Base-by-base conservation (phyloP, 2,113 vertebrate species). In the Engystomops pustulosus region DNA sequence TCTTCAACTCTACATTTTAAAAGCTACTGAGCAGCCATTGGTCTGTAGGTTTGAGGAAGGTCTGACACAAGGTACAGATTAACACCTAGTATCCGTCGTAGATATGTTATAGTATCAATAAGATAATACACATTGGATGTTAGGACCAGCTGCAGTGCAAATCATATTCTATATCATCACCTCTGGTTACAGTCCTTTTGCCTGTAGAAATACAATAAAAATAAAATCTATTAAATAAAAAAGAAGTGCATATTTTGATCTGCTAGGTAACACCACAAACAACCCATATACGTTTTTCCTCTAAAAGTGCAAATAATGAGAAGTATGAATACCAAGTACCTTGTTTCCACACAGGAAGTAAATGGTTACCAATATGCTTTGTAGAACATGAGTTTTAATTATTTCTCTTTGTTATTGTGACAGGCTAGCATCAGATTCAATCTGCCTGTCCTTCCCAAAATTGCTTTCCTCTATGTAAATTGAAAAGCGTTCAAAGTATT, bases 381-480 rank as follows among this genome's bases (percentile, higher is more conserved):
- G 34, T 7, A 67, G 47, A 62, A 87, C 80, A 85, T 47, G 5
- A 0, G 1, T 20, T 2, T 14, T 84, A 88, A 60, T 86, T 68
- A 87, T 87, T 88, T 84, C 77, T 83, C 87, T 69, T 18, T 60
- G 7, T 9, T 69, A 85, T 58, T 88, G 84, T 89, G 80, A 85
- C 14, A 87, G 47, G 17, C 60, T 83, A 14, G 74, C 87, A 4
- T 86, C 80, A 68, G 18, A 51, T 44, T 69, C 70, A 77, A 72
- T 85, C 70, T 62, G 55, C 38, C 34, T 62, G 34, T 81, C 51
- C 86, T 27, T 86, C 77, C 83, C 87, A 86, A 86, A 85, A 77
- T 88, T 45, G 58, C 14, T 85, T 88, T 72, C 76, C 87, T 90
- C 87, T 88, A 80, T 80, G 76, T 76, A 86, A 86, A 60, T 27